Evolutionary conservation across 2,888 invertebrate species (phyloP).

Genomic region (Camponotus fellah): DNA sequence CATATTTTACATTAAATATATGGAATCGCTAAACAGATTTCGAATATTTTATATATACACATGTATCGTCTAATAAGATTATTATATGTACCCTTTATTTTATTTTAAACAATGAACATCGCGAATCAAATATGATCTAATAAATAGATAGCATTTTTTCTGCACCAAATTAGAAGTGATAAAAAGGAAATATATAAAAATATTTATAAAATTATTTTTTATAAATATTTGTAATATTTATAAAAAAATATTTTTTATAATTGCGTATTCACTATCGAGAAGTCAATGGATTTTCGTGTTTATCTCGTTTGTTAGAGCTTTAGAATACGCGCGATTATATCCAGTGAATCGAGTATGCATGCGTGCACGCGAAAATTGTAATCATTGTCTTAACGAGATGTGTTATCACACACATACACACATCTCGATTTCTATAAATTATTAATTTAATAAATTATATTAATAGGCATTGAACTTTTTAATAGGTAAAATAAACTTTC

Average conservation of each 20-base stretch:
- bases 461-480: neutral
- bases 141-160: neutral
- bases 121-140: neutral
- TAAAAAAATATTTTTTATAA: neutral
- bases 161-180: neutral
- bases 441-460: neutral
- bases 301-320: slow-evolving; percentile 40
- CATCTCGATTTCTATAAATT: neutral
- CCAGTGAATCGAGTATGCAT: neutral
- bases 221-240: too few species aligned
- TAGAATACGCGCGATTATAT: neutral
- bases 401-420: neutral
- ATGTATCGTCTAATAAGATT: neutral
- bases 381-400: neutral
- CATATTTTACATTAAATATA: neutral
- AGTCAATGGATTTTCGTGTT: slow-evolving; percentile 36
- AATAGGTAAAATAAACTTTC: neutral
- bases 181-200: neutral
- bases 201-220: too few species aligned
- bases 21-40: neutral
- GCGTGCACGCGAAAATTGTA: slow-evolving; percentile 22
- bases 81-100: neutral
- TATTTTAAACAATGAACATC: neutral
- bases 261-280: neutral
- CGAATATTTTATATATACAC: neutral